A percentile compares a stretch with the other conserved stretches of the same genome.
These are phyloP conservation scores for Apis dorsata DNA, from an alignment of 1,140 invertebrate genomes.

Conservation along the genomic window DNA sequence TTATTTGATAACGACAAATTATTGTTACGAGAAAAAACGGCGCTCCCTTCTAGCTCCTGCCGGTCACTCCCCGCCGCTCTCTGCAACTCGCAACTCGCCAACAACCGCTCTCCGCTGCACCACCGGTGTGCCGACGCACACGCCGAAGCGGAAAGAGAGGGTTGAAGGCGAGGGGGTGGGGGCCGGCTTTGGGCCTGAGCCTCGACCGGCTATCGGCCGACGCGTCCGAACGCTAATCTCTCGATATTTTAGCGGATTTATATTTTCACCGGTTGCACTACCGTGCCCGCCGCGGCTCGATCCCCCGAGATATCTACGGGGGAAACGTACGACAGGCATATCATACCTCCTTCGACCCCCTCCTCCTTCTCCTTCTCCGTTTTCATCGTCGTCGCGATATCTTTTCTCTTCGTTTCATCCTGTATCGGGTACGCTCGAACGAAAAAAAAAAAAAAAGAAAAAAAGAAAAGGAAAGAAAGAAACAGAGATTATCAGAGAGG, in stretches of 20 bases:
- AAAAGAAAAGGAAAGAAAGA: no score
- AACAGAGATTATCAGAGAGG: no score
- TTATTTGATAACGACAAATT: slow-evolving; percentile 80
- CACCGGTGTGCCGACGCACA: neutral
- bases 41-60: slow-evolving; percentile 27
- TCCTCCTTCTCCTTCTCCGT: neutral
- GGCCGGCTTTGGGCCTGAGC: slow-evolving; percentile 56
- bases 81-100: neutral
- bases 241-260: slow-evolving; percentile 79
- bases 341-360: slow-evolving; percentile 34
- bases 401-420: no score
- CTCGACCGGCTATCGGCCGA: slow-evolving; percentile 66
- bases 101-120: neutral
- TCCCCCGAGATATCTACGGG: slow-evolving; percentile 55
- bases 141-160: neutral
- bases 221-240: slow-evolving; percentile 77
- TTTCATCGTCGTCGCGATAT: neutral
- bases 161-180: neutral
- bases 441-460: no score
- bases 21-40: slow-evolving; percentile 79
- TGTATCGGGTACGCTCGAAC: no score
- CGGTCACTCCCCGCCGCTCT: no score
- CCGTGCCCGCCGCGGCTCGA: slow-evolving; percentile 13
- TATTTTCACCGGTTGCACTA: slow-evolving; percentile 69
- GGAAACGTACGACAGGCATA: slow-evolving; percentile 51